Base-by-base conservation (phyloP, 2,888 invertebrate species). In the Tineola bisselliella region DNA sequence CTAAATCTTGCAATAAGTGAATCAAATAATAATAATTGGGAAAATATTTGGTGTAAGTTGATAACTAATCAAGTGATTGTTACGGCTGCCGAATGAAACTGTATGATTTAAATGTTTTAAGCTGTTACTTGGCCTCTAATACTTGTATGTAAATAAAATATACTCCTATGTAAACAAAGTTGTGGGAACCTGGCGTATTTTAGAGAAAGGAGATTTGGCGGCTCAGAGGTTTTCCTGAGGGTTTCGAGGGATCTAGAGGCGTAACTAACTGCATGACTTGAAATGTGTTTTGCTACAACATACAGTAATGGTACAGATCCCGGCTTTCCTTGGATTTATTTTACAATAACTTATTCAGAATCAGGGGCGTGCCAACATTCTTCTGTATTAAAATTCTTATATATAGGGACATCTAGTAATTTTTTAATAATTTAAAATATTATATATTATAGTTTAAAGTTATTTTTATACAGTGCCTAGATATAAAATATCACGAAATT, bases 201-300 rank as follows among this genome's bases (percentile, higher is more conserved):
- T 71, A 72, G 68, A 74, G 68, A 70, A 69, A 70, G 71, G 74
- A 76, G 76, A 74, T 78, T 60, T 77, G 71, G 73, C 68, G 70
- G 71, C 66, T 67, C 65, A 66, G 68, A 70, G 74, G 70, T 75
- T 75, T 76, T 70, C 70, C 66, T 44, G 18, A 68, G 70, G 73
- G 72, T 70, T 75, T 69, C 68, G 65, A 65, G 69, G 75, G 74
- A 77, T 78, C 70, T 69, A 68, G 66, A 65, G 68, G 70, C 72
- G 75, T 78, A 78, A 79, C 78, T 81, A 79, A 79, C 79, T 77
- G 77, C 70, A 72, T 69, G 71, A 72, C 72, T 75, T 71, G 71
- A 71, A 79, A 78, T 76, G 73, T 81, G 73, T 81, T 78, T 75
- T 72, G 70, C 71, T 71, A 72, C 71, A 72, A 72, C 17, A 38